Percentiles rank a stretch among this genome's conserved stretches.
phyloP scores from a whole-genome alignment of 2,888 invertebrate genomes.

The Sarcophaga variegata region DNA sequence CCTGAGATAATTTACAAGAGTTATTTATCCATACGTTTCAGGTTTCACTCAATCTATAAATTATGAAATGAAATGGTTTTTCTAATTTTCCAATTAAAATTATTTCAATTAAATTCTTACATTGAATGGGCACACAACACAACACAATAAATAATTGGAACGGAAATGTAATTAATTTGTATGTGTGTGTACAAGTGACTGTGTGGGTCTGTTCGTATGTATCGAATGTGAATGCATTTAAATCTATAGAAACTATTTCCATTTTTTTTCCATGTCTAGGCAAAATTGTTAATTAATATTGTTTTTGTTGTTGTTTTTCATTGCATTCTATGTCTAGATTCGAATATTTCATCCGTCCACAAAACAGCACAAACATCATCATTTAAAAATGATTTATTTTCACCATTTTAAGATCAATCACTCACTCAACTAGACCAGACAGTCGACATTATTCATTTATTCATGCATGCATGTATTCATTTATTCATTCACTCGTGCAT shows the following conservation, averaged over 20 bases:
- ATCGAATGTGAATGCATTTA: background rate
- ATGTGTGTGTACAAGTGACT: slow-evolving; percentile 1
- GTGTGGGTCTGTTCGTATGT: background rate
- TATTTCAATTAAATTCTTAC: slow-evolving; percentile 57
- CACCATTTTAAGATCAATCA: slow-evolving; percentile 49
- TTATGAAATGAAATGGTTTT: no score
- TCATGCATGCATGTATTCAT: slow-evolving; percentile 25
- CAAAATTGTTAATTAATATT: slow-evolving; percentile 53
- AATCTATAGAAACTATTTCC: background rate
- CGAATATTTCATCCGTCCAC: slow-evolving; percentile 10
- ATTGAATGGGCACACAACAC: background rate
- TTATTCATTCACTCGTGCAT: background rate
- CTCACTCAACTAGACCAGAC: slow-evolving; percentile 11
- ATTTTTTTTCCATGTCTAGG: slow-evolving; percentile 21
- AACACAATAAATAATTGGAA: slow-evolving; percentile 54
- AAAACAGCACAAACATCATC: slow-evolving; percentile 26
- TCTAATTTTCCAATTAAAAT: background rate
- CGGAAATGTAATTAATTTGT: slow-evolving; percentile 62
- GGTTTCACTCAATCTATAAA: no score
- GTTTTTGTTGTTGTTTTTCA: slow-evolving; percentile 11
- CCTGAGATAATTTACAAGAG: background rate
- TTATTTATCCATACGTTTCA: no score
- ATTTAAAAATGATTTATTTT: slow-evolving; percentile 56
- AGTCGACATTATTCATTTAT: background rate
- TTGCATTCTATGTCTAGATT: slow-evolving; percentile 6